Evolutionary conservation across 2,113 vertebrate genomes (phyloP), one percentile per base, ranked within the genome.

Genomic region (Gambusia affinis): DNA sequence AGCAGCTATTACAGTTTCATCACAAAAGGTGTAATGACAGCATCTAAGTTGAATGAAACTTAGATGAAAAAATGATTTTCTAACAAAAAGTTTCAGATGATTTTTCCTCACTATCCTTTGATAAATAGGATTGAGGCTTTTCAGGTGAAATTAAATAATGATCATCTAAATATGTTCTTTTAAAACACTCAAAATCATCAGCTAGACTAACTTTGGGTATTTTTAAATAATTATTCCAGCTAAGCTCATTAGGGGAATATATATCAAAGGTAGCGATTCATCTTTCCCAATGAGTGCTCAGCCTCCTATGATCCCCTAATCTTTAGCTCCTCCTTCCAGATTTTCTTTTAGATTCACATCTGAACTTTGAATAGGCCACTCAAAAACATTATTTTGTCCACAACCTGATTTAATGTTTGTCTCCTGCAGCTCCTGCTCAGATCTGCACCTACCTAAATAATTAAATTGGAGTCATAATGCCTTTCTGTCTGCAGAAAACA

Each of bases 401-500:
- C 5, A 27, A 27, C 2, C 14, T 10, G 51, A 60, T 14, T 37
- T 70, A 8, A 31, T 14, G 4, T 65, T 35, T 4, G 22, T 24
- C 29, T 14, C 54, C 4, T 2, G 28, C 28, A 51, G 61, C 42
- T 57, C 35, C 30, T 37, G 10, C 17, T 44, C 5, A 29, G 37
- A 19, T 17, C 7, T 33, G 30, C 54, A 57, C 51, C 6, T n/a
- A 28, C 44, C 15, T 7, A 33, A 57, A 35, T 57, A 37, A 57
- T 28, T 54, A 47, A 60, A 65, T 15, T 29, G 11, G 14, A 31
- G 30, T 64, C 42, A 70, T 70, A 70, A 60, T 44, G 61, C 42
- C 11, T 60, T 31, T 60, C 57, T 11, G 54, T 67, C 14, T 37
- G 66, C 37, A 54, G 42, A 60, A 63, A 54, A 68, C 65, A 68